Percentiles rank a stretch among this genome's conserved stretches.
These are phyloP conservation scores for Alcis repandata DNA, from an alignment of 2,888 invertebrate genomes.

Conservation along the genomic window DNA sequence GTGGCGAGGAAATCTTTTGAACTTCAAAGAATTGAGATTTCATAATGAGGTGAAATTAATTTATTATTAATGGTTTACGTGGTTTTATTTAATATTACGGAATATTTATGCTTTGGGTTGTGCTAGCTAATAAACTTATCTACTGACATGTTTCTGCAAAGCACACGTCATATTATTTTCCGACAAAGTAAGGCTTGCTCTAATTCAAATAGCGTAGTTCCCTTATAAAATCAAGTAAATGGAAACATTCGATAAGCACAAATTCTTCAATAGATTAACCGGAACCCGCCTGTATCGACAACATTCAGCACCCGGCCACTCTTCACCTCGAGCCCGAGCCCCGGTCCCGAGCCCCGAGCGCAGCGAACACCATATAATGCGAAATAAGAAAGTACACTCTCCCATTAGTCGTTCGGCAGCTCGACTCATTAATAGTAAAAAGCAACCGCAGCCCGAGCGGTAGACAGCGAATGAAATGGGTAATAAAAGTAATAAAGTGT, in stretches of 20 bases:
- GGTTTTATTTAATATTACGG: background rate
- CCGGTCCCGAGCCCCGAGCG: too few relatives aligned
- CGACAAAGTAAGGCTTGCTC: background rate
- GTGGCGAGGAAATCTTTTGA: slow-evolving; percentile 38
- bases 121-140: too few relatives aligned
- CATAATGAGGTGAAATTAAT: slow-evolving; percentile 42
- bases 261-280: background rate
- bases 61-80: slow-evolving; percentile 31
- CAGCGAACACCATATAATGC: slow-evolving; percentile 40
- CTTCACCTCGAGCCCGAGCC: too few relatives aligned
- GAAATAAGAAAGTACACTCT: slow-evolving; percentile 54
- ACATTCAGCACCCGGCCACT: slow-evolving; percentile 30
- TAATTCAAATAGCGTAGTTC: too few relatives aligned
- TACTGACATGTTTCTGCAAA: too few relatives aligned
- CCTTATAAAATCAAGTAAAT: too few relatives aligned
- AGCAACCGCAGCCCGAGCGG: slow-evolving; percentile 58
- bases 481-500: slow-evolving; percentile 82
- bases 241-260: background rate
- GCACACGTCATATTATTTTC: background rate
- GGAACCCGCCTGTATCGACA: slow-evolving; percentile 14
- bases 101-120: background rate
- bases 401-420: slow-evolving; percentile 50
- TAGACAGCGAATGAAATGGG: slow-evolving; percentile 73
- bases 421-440: slow-evolving; percentile 66
- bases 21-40: slow-evolving; percentile 37